Base-by-base conservation (phyloP, 2,888 invertebrate genomes). In the Macropis europaea region DNA sequence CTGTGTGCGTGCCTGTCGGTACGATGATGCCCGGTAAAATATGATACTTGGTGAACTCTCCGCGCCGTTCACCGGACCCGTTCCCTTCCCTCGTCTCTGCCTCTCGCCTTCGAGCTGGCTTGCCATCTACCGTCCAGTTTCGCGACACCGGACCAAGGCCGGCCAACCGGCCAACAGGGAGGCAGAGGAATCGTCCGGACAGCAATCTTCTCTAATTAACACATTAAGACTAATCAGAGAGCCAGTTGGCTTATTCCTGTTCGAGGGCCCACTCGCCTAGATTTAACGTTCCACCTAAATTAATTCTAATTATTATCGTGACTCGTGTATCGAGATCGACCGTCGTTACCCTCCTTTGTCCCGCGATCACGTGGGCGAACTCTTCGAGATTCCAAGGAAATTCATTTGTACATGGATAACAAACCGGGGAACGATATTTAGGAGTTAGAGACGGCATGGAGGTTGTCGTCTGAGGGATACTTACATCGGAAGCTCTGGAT, bases 221-320 rank as follows among this genome's bases (percentile, higher is more conserved):
- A 87, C 88, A 88, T 88, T 88, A 88, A 88, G 86, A 87, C 85
- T 88, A 87, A 88, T 88, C 88, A 88, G 81, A 88, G 81, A 87
- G 85, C 81, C 86, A 84, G 86, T 87, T 85, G 85, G 83, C 83
- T 87, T 83, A 87, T 87, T 88, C 84, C 80, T 81, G 80, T 83
- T 79, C 80, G 78, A 80, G 82, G 80, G 84, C 86, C 88, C 87
- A 88, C 87, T 88, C 85, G 87, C 87, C 83, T 88, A 87, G 88
- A 88, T 88, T 88, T 88, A 88, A 87, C 85, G 82, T 86, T 83
- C 86, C 85, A 83, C 81, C 83, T 87, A 84, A 88, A 89, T 89
- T 88, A 88, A 88, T 88, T 88, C 86, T 88, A 87, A 88, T 88
- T 88, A 87, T 87, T 87, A 84, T 80, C 82, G 84, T 82, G 81